These are phyloP conservation scores for Drosophila sulfurigaster DNA, from an alignment of 1,140 invertebrate species.

Conservation along the genomic window DNA sequence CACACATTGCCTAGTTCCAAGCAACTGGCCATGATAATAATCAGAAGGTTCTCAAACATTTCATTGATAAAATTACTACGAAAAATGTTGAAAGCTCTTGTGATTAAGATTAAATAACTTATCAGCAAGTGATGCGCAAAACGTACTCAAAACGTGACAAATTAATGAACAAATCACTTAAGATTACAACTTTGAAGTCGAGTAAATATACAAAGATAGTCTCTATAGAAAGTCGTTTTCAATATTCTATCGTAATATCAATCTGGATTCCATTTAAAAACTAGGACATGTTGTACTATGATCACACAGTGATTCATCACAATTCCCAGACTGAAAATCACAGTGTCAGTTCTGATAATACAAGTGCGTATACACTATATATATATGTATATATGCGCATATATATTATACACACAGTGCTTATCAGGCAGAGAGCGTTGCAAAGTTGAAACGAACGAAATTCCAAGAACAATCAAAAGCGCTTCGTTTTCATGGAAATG, in stretches of 20 bases:
- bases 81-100: slow-evolving; percentile 30
- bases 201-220: neutral
- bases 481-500: slow-evolving; percentile 72
- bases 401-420: slow-evolving; percentile 15
- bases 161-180: neutral
- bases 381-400: neutral
- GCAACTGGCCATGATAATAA: slow-evolving; percentile 46
- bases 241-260: neutral
- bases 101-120: slow-evolving; percentile 21
- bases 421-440: slow-evolving; percentile 48
- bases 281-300: neutral
- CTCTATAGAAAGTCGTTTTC: neutral
- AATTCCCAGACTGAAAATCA: slow-evolving; percentile 27
- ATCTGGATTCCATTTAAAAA: neutral
- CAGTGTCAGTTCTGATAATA: slow-evolving; percentile 33
- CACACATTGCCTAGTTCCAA: slow-evolving; percentile 17
- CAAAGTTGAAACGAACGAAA: slow-evolving; percentile 65
- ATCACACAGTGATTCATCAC: slow-evolving; percentile 8
- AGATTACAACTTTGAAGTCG: neutral
- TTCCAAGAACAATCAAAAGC: slow-evolving; percentile 81
- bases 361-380: slow-evolving; percentile 27
- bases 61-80: slow-evolving; percentile 80
- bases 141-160: neutral
- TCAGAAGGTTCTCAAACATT: slow-evolving; percentile 47
- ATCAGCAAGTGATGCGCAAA: slow-evolving; percentile 19